Conservation (phyloP, 2,113 vertebrate genomes). For the Pristiophorus japonicus region DNA sequence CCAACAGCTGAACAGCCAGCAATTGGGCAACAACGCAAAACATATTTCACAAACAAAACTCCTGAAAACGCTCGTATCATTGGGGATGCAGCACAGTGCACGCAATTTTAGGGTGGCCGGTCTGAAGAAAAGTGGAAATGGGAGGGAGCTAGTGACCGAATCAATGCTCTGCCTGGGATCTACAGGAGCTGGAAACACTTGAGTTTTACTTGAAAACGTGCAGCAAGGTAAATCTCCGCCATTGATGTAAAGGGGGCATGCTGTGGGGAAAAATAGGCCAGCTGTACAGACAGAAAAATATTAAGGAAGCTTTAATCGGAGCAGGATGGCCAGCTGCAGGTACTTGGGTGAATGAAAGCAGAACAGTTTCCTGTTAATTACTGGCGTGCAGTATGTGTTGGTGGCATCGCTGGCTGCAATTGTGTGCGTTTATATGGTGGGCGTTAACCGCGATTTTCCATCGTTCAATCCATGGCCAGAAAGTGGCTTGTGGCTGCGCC, state of each 20-base stretch:
- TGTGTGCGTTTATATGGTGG: too few species aligned
- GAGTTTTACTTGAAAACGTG: neutral
- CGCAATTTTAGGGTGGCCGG: neutral
- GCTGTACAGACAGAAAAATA: neutral
- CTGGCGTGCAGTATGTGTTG: neutral
- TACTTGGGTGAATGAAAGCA: conserved; percentile 14
- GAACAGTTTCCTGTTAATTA: conserved; percentile 26
- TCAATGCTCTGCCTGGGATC: neutral
- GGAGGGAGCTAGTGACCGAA: neutral
- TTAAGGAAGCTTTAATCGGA: conserved; percentile 23
- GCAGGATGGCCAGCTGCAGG: conserved; percentile 24
- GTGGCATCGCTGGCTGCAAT: neutral
- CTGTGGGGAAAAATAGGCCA: neutral
- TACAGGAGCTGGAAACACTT: neutral
- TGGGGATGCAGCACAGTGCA: neutral
- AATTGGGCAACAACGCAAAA: neutral
- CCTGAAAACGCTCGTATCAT: neutral
- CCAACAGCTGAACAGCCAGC: conserved; percentile 18
- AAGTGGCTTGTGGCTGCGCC: neutral
- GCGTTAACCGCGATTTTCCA: too few species aligned
- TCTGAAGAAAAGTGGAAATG: neutral
- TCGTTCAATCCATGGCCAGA: neutral
- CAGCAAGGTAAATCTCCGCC: neutral
- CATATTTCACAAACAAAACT: conserved; percentile 10
- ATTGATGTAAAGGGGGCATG: neutral